These are phyloP conservation scores for Fukomys damarensis DNA, from an alignment of 2,113 vertebrate genomes.

Conservation along the genomic window DNA sequence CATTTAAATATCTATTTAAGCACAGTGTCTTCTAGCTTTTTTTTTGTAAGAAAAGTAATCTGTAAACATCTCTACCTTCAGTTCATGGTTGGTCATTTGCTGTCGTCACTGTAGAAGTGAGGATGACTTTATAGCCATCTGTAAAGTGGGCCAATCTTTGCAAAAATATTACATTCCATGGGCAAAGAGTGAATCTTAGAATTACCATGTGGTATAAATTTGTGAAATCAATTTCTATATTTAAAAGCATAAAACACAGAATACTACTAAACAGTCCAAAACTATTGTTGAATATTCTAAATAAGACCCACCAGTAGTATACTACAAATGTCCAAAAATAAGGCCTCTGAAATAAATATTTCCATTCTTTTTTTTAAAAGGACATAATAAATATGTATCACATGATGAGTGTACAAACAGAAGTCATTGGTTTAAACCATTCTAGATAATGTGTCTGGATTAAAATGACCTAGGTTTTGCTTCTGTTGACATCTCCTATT, in stretches of 20 bases:
- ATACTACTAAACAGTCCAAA: slow-evolving; percentile 87
- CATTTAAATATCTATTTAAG: slow-evolving; percentile 93
- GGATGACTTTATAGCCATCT: slow-evolving; percentile 84
- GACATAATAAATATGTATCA: slow-evolving; percentile 91
- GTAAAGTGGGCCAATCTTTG: slow-evolving; percentile 86
- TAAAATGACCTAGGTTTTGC: slow-evolving; percentile 97
- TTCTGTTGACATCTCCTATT: slow-evolving; percentile 95
- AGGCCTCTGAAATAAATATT: slow-evolving; percentile 97
- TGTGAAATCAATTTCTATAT: slow-evolving; percentile 86
- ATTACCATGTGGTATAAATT: slow-evolving; percentile 89
- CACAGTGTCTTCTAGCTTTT: slow-evolving; percentile 90
- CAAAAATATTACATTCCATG: slow-evolving; percentile 92
- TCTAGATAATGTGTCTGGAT: slow-evolving; percentile 95
- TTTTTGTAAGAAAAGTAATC: slow-evolving; percentile 91
- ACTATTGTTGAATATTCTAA: slow-evolving; percentile 87
- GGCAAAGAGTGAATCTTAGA: slow-evolving; percentile 88
- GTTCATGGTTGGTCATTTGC: slow-evolving; percentile 88
- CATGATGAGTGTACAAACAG: slow-evolving; percentile 92
- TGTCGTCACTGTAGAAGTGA: slow-evolving; percentile 76
- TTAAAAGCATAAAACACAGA: slow-evolving; percentile 88
- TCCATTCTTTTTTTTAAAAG: slow-evolving; percentile 89
- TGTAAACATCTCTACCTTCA: slow-evolving; percentile 93
- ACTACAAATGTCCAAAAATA: slow-evolving; percentile 93
- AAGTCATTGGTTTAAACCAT: slow-evolving; percentile 94
- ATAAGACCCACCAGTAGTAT: slow-evolving; percentile 87